phyloP scores from a whole-genome alignment of 2,888 invertebrate genomes.

The Ophioninae sp. region DNA sequence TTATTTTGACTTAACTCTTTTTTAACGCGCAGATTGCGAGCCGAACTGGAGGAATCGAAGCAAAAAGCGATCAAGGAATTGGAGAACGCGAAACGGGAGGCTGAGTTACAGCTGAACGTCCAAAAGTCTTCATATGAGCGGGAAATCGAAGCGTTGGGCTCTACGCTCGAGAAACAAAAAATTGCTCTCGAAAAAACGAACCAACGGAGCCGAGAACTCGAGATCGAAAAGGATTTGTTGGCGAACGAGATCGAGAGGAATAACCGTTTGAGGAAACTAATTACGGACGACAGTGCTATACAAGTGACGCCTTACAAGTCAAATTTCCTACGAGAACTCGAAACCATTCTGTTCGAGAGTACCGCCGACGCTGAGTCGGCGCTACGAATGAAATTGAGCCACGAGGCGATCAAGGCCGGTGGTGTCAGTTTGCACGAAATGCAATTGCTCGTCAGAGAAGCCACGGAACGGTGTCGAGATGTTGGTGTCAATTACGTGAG shows the following conservation, averaged over 20 bases:
- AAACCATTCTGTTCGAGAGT: conserved; percentile 81
- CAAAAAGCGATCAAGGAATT: conserved; percentile 78
- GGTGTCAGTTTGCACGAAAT: conserved; percentile 79
- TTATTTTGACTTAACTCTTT: background rate
- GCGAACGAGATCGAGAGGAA: conserved; percentile 80
- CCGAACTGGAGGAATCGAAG: conserved; percentile 79
- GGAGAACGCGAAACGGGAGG: conserved; percentile 77
- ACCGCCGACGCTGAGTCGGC: conserved; percentile 74
- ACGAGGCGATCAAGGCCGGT: conserved; percentile 73
- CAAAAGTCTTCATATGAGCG: conserved; percentile 77
- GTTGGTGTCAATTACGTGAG: conserved; percentile 78
- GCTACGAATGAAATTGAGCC: conserved; percentile 71
- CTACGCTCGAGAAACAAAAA: conserved; percentile 77
- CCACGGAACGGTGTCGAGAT: conserved; percentile 78
- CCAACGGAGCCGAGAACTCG: conserved; percentile 74
- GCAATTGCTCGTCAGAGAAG: conserved; percentile 79
- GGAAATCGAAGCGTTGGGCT: conserved; percentile 75
- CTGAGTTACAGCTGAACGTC: conserved; percentile 75
- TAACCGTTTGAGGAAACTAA: conserved; percentile 81
- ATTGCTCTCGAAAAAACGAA: conserved; percentile 75
- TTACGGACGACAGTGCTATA: conserved; percentile 78
- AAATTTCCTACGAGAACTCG: conserved; percentile 82
- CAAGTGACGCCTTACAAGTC: conserved; percentile 81
- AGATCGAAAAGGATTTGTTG: conserved; percentile 76
- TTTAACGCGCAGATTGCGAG: conserved; percentile 70